Conservation (phyloP, 2,888 invertebrate genomes). For the Trachelus troglodyta region DNA sequence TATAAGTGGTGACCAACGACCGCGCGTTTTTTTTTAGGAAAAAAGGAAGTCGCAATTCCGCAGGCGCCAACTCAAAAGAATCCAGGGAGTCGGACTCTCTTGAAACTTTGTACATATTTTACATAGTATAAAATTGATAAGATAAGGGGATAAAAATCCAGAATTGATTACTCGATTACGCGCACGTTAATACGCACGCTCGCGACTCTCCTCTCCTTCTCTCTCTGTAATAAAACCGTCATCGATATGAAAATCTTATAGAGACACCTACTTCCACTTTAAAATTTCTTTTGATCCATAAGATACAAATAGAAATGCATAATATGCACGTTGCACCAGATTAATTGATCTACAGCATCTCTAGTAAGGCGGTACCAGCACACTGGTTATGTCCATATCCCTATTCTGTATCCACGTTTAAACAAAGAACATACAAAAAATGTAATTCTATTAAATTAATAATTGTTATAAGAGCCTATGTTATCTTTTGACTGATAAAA, state of each 20-base stretch:
- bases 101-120: slow-evolving; percentile 40
- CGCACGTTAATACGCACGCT: slow-evolving; percentile 26
- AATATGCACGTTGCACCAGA: neutral
- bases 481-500: neutral
- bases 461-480: neutral
- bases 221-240: neutral
- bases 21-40: slow-evolving; percentile 21
- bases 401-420: neutral
- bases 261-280: slow-evolving; percentile 21
- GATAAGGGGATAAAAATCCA: slow-evolving; percentile 23
- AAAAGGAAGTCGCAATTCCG: slow-evolving; percentile 23
- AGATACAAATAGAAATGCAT: neutral
- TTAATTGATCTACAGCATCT: neutral
- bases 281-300: neutral
- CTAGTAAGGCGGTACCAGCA: neutral
- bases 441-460: neutral
- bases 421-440: neutral
- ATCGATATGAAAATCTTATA: slow-evolving; percentile 18
- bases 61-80: slow-evolving; percentile 15
- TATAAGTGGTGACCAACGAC: slow-evolving; percentile 38
- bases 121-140: slow-evolving; percentile 22
- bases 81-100: slow-evolving; percentile 24
- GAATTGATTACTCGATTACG: slow-evolving; percentile 32
- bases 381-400: neutral
- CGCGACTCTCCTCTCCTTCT: slow-evolving; percentile 35